phyloP scores from a whole-genome alignment of 2,113 vertebrate species.

The Alligator sinensis region DNA sequence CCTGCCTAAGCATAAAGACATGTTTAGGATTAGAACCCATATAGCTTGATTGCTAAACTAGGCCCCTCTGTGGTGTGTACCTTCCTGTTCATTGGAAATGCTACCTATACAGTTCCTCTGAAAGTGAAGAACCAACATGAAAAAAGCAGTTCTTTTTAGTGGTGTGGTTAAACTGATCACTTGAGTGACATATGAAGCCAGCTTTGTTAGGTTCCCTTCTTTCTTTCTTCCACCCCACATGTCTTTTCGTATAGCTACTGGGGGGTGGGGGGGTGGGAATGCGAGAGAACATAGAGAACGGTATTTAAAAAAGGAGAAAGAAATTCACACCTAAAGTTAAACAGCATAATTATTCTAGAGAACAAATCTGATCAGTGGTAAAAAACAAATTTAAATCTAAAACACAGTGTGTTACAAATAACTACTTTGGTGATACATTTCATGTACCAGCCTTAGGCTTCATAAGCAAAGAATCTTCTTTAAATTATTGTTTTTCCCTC shows the following conservation, averaged over 20 bases:
- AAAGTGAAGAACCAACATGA: not conserved
- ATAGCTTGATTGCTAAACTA: not conserved
- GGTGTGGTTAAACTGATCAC: not conserved
- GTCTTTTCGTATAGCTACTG: not conserved
- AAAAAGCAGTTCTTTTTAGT: not conserved
- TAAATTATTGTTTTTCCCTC: not conserved
- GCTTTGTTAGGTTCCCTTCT: not conserved
- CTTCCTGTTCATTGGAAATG: not conserved
- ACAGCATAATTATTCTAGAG: not conserved
- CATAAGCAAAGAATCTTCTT: not conserved
- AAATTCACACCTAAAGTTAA: not conserved
- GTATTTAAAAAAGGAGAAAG: not conserved
- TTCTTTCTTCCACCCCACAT: not conserved
- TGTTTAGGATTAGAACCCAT: not conserved
- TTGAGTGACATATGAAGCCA: not conserved
- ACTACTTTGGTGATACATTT: constrained; percentile 18
- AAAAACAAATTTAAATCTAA: constrained; percentile 41
- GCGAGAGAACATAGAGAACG: not conserved
- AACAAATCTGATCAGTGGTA: not conserved
- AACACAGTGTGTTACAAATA: not conserved
- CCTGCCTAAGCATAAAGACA: constrained; percentile 18
- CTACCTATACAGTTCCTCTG: not conserved
- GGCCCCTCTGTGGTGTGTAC: not conserved
- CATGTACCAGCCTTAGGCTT: constrained; percentile 1
- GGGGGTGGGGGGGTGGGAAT: rapidly evolving